Base-by-base conservation (phyloP, 2,113 vertebrate species). In the Bettongia penicillata region DNA sequence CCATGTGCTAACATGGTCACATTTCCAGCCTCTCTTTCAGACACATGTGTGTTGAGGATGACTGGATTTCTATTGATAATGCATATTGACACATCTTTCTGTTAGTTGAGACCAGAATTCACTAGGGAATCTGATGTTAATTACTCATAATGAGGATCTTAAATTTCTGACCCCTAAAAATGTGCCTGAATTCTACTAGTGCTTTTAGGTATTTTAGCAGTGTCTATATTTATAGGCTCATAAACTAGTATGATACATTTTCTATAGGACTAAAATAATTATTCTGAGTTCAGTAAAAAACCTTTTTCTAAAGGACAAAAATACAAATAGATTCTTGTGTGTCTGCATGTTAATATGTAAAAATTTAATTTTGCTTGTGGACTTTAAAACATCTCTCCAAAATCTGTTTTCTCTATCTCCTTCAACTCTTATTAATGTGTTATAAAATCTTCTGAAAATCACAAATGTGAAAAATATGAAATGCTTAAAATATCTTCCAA, bases 121-220 rank as follows among this genome's bases (percentile, higher is more conserved):
- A 96, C 94, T 95, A 96, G 98, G 97, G 94, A 97, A 97, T 97
- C 96, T 24, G 23, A 98, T 91, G 94, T 97, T 97, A 98, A 97
- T 98, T 98, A 97, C 97, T 97, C 95, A 94, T 97, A 98, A 98
- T 53, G 94, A 98, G 97, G 96, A 97, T 94, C 95, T 98, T 98
- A 98, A 97, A 98, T 98, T 97, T 98, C 84, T 94, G 93, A 97
- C 91, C 90, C 91, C 84, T 91, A 97, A 96, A 97, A 97, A 97
- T 94, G 95, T 97, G 94, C 91, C 96, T 97, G 95, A 97, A 97
- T 97, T 97, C 96, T 95, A 57, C 97, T 95, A 55, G 94, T 89
- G 90, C 95, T 97, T 98, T 97, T 97, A 97, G 96, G 95, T 96
- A 97, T 95, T 97, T 96, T 91, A 57, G 19, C 61, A 23, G 16